Percentiles rank a stretch among this genome's conserved stretches.
phyloP scores from a whole-genome alignment of 2,113 vertebrate genomes.

The Castor canadensis region DNA sequence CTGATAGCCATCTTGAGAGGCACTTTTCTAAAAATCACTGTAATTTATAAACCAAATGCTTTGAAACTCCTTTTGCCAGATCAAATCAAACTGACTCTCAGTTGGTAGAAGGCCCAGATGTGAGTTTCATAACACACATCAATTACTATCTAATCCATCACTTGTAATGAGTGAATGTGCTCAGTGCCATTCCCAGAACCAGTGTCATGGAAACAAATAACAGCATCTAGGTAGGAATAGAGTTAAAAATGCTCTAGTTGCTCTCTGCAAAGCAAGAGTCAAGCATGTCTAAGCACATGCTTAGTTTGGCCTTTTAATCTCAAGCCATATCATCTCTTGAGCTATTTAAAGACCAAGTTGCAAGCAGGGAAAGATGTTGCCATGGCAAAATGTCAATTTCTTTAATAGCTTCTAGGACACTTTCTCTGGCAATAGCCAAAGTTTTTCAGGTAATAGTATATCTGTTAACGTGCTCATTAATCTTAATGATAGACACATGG shows the following conservation, averaged over 20 bases:
- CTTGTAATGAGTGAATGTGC: constrained; percentile 56
- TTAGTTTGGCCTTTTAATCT: constrained; percentile 66
- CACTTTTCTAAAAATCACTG: constrained; percentile 75
- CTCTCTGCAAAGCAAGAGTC: constrained; percentile 50
- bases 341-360: constrained; percentile 50
- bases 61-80: constrained; percentile 71
- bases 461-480: neutral
- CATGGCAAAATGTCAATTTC: constrained; percentile 52
- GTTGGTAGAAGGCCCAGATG: constrained; percentile 73
- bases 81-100: constrained; percentile 72
- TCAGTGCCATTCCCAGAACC: constrained; percentile 61
- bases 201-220: constrained; percentile 71
- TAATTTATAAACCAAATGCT: constrained; percentile 74
- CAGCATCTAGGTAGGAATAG: constrained; percentile 46
- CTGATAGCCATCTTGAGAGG: constrained; percentile 70
- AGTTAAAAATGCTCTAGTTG: constrained; percentile 51
- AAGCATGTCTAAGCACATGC: constrained; percentile 22
- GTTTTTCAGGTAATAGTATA: neutral
- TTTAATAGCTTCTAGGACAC: constrained; percentile 43
- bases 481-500: neutral
- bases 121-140: constrained; percentile 71
- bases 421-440: constrained; percentile 43
- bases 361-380: constrained; percentile 49
- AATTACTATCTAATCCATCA: constrained; percentile 74
- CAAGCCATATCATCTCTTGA: constrained; percentile 56